These are phyloP conservation scores for Candoia aspera DNA, from an alignment of 2,113 vertebrate genomes.

Conservation along the genomic window DNA sequence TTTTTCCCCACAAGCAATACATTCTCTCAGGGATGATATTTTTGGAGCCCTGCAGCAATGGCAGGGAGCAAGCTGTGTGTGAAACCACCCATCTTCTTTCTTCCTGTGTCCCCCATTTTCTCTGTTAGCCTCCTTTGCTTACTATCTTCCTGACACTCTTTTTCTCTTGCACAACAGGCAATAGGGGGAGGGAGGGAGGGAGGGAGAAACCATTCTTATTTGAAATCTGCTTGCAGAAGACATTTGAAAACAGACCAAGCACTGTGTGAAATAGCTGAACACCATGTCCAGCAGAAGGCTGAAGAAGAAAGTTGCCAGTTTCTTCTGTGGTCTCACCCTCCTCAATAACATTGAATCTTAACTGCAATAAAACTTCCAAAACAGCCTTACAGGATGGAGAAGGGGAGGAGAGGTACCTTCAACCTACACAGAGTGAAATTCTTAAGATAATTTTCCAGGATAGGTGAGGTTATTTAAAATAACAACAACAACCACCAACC, in stretches of 20 bases:
- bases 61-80: not conserved
- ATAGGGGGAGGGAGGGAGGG: not conserved
- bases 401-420: not conserved
- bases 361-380: not conserved
- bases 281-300: not conserved
- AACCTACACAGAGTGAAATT: not conserved
- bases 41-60: not conserved
- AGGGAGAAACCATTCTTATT: not conserved
- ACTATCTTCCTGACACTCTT: no score
- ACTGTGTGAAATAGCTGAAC: not conserved
- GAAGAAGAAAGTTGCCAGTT: not conserved
- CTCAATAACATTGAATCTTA: not conserved
- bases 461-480: conserved; percentile 28
- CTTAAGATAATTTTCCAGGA: conserved; percentile 27
- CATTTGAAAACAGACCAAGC: not conserved
- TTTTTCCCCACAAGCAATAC: not conserved
- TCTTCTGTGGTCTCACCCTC: not conserved
- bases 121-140: no score
- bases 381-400: not conserved
- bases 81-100: not conserved
- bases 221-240: not conserved
- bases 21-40: not conserved
- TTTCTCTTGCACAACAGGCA: no score
- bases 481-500: not conserved
- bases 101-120: not conserved